Percentiles rank a stretch among this genome's conserved stretches.
These are phyloP conservation scores for Eueides isabella DNA, from an alignment of 1,140 invertebrate species.

Conservation along the genomic window DNA sequence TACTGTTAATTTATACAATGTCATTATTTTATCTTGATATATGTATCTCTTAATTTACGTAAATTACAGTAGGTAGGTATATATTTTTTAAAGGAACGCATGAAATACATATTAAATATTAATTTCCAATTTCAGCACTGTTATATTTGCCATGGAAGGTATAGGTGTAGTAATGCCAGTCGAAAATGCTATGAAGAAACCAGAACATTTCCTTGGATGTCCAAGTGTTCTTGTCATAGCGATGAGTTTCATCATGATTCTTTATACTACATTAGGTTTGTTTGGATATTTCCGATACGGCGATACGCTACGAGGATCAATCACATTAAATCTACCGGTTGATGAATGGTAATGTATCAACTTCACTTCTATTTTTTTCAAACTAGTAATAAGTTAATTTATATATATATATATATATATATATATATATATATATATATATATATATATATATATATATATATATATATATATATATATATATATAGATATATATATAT, in stretches of 20 bases:
- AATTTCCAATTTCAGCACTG: slow-evolving; percentile 81
- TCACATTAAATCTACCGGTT: slow-evolving; percentile 88
- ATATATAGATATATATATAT: no score
- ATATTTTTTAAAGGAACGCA: no score
- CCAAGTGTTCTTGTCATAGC: slow-evolving; percentile 91
- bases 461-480: no score
- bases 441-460: no score
- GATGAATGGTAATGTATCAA: slow-evolving; percentile 74
- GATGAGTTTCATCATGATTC: slow-evolving; percentile 88
- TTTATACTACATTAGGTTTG: slow-evolving; percentile 91
- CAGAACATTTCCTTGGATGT: slow-evolving; percentile 90
- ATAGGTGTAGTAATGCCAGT: slow-evolving; percentile 94
- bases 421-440: no score
- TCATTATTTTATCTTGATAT: no score
- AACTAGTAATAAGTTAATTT: no score
- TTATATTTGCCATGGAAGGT: slow-evolving; percentile 92
- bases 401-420: no score
- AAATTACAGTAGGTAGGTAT: no score
- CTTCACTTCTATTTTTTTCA: neutral
- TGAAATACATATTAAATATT: no score
- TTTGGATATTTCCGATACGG: slow-evolving; percentile 94
- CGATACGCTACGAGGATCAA: slow-evolving; percentile 84
- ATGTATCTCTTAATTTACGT: no score
- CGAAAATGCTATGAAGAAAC: slow-evolving; percentile 93
- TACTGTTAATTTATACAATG: no score